Evolutionary conservation across 2,888 invertebrate genomes (phyloP).

Genomic region (Xylocampa areola): DNA sequence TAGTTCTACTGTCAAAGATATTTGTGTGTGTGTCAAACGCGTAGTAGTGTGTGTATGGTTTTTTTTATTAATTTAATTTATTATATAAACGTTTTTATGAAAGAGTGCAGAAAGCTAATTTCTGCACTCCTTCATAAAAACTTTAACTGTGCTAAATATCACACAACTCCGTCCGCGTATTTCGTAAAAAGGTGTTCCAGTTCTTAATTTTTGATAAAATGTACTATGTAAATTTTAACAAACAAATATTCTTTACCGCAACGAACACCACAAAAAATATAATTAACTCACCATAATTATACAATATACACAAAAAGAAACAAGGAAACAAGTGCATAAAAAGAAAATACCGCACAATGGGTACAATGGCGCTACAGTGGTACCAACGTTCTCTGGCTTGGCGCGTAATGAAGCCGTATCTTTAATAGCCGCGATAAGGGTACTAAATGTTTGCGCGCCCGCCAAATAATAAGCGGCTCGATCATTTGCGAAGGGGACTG

Average conservation of each 20-base stretch:
- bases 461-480: conserved; percentile 88
- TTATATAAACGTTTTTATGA: no score
- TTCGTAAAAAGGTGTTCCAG: no score
- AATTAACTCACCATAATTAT: conserved; percentile 45
- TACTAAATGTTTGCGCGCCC: conserved; percentile 89
- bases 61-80: no score
- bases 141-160: no score
- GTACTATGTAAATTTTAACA: neutral
- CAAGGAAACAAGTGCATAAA: conserved; percentile 57
- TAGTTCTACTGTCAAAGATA: no score
- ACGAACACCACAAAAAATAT: conserved; percentile 17
- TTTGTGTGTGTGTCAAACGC: no score
- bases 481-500: conserved; percentile 85
- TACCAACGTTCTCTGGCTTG: conserved; percentile 55
- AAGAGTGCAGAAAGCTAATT: no score
- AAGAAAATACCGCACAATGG: conserved; percentile 48
- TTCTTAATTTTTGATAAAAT: neutral
- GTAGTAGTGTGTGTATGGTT: no score
- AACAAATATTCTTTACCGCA: neutral
- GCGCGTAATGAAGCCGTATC: conserved; percentile 89
- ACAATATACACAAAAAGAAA: conserved; percentile 48
- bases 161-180: no score
- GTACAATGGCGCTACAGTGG: conserved; percentile 48
- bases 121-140: no score
- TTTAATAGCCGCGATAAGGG: conserved; percentile 88